These are phyloP conservation scores for Pterocles gutturalis DNA, from an alignment of 2,113 vertebrate species.

Conservation along the genomic window DNA sequence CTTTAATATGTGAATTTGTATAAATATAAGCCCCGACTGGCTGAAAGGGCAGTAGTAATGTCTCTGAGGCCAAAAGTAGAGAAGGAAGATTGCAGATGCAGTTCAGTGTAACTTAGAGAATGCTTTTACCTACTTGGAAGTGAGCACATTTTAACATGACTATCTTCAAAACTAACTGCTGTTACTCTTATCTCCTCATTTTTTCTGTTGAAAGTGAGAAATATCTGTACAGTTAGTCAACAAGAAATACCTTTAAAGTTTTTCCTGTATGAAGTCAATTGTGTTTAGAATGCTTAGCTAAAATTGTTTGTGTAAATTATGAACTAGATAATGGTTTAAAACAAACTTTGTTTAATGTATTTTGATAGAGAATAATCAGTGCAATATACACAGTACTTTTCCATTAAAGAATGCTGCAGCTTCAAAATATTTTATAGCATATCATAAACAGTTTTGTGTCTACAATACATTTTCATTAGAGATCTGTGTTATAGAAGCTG, in stretches of 20 bases:
- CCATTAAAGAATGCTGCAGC: background rate
- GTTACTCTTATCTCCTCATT: background rate
- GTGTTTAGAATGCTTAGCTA: background rate
- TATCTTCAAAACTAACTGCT: background rate
- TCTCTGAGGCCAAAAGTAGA: background rate
- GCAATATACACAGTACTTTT: background rate
- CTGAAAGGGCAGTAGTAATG: background rate
- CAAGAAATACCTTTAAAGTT: background rate
- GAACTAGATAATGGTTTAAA: background rate
- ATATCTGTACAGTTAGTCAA: background rate
- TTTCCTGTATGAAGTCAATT: background rate
- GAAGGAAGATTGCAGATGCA: background rate
- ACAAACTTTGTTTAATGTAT: background rate
- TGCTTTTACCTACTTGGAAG: background rate
- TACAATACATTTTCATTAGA: conserved; percentile 31
- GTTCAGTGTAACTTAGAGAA: background rate
- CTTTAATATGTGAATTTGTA: background rate
- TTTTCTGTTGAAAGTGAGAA: background rate
- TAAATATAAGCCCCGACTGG: background rate
- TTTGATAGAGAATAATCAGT: conserved; percentile 20
- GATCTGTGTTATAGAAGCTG: background rate
- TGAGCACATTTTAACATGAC: background rate
- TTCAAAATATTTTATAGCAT: conserved; percentile 19
- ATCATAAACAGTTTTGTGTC: background rate
- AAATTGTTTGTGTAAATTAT: background rate